These are phyloP conservation scores for Thalassaphorura encarpata DNA, from an alignment of 1,140 invertebrate species.

Conservation along the genomic window DNA sequence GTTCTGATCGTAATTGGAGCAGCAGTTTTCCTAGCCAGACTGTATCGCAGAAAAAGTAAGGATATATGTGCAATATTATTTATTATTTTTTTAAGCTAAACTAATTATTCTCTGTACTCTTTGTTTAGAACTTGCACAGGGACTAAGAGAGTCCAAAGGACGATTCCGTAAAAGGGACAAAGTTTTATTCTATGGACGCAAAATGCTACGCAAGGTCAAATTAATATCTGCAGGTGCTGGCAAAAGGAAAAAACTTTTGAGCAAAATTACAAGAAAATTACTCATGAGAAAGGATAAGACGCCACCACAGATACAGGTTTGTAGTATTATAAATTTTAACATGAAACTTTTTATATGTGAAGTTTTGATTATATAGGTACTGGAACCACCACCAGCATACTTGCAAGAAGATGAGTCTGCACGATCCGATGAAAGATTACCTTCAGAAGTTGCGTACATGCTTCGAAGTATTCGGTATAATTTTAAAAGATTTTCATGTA, in stretches of 20 bases:
- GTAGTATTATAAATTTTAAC: neutral
- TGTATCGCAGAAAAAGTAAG: no score
- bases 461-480: no score
- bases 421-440: slow-evolving; percentile 70
- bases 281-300: slow-evolving; percentile 68
- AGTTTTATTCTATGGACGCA: slow-evolving; percentile 88
- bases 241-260: slow-evolving; percentile 73
- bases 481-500: no score
- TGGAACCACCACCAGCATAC: slow-evolving; percentile 89
- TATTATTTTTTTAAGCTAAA: no score
- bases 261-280: slow-evolving; percentile 73
- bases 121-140: slow-evolving; percentile 9
- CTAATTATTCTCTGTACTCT: no score
- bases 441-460: slow-evolving; percentile 90
- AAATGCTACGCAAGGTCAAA: slow-evolving; percentile 81
- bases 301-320: slow-evolving; percentile 65
- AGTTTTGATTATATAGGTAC: slow-evolving; percentile 44
- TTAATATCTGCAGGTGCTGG: slow-evolving; percentile 52
- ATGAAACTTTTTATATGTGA: neutral
- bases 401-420: slow-evolving; percentile 72
- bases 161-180: slow-evolving; percentile 93
- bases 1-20: no score
- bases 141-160: slow-evolving; percentile 35
- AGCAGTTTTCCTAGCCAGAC: no score
- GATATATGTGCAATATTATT: no score